phyloP scores from a whole-genome alignment of 1,140 invertebrate genomes.

The Conus ventricosus region DNA sequence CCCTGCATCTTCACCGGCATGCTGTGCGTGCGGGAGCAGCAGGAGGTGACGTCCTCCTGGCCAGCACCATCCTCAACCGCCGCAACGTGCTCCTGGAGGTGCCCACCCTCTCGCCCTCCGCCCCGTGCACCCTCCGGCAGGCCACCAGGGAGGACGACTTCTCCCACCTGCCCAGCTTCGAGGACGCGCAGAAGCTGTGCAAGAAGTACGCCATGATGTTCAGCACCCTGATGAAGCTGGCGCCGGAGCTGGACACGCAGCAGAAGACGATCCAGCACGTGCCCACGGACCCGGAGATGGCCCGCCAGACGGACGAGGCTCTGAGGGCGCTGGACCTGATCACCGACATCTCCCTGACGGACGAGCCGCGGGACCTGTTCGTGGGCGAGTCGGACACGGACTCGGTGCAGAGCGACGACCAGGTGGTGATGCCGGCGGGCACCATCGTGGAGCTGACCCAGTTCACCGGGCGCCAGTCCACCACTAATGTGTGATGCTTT shows the following conservation, averaged over 20 bases:
- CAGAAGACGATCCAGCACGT: constrained; percentile 63
- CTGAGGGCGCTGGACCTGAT: constrained; percentile 63
- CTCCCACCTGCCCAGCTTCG: constrained; percentile 49
- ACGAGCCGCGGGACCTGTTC: constrained; percentile 52
- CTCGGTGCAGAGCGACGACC: constrained; percentile 52
- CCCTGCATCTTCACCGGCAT: constrained; percentile 68
- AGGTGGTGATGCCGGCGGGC: constrained; percentile 38
- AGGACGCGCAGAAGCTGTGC: constrained; percentile 61
- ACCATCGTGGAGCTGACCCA: constrained; percentile 56
- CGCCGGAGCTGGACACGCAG: constrained; percentile 61
- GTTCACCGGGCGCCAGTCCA: constrained; percentile 19
- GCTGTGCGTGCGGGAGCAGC: constrained; percentile 51
- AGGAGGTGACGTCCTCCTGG: constrained; percentile 52
- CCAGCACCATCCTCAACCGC: constrained; percentile 62
- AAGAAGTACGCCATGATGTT: constrained; percentile 58
- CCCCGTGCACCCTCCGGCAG: neutral
- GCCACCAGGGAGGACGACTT: constrained; percentile 50
- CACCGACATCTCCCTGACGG: constrained; percentile 64
- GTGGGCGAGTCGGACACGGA: constrained; percentile 56
- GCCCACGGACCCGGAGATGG: constrained; percentile 50
- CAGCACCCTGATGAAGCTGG: constrained; percentile 65
- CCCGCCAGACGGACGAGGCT: constrained; percentile 49
- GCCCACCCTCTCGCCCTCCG: constrained; percentile 37
- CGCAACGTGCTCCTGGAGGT: constrained; percentile 67
- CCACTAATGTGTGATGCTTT: constrained; percentile 30